These are phyloP conservation scores for Malurus leucopterus DNA, from an alignment of 2,797 vertebrate species.

Conservation along the genomic window DNA sequence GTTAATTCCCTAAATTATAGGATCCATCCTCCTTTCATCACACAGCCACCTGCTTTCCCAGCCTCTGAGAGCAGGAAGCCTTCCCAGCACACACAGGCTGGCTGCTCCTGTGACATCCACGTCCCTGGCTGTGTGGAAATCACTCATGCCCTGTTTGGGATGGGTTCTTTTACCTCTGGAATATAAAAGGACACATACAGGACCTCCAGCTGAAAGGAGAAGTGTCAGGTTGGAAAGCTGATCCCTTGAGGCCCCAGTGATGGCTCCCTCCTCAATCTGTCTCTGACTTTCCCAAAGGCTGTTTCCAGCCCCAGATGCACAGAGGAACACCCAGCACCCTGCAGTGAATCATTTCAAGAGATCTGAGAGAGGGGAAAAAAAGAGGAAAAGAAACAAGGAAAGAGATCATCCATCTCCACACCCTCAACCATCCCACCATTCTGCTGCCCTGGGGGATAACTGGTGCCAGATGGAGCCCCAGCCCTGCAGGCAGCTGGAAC, in stretches of 20 bases:
- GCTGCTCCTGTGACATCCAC: fast-evolving
- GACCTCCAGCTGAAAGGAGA: not conserved
- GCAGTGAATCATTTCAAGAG: not conserved
- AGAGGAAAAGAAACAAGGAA: not conserved
- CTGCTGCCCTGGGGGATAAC: not conserved
- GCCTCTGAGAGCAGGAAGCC: not conserved
- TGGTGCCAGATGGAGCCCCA: not conserved
- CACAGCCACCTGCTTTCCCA: not conserved
- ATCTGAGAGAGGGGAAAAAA: not conserved
- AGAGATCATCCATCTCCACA: not conserved
- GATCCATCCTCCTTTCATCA: not conserved
- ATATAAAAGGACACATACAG: not conserved
- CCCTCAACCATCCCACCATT: not conserved
- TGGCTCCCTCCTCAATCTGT: not conserved
- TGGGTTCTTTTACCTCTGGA: not conserved
- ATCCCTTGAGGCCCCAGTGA: not conserved
- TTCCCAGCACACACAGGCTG: fast-evolving
- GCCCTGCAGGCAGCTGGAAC: not conserved
- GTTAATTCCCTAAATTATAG: not conserved
- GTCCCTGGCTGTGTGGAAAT: not conserved
- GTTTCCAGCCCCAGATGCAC: not conserved
- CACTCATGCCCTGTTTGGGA: fast-evolving
- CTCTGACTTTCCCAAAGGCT: not conserved
- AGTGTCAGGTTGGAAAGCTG: not conserved
- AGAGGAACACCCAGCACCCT: not conserved